Base-by-base conservation (phyloP, 2,797 vertebrate species). In the Clamator glandarius region DNA sequence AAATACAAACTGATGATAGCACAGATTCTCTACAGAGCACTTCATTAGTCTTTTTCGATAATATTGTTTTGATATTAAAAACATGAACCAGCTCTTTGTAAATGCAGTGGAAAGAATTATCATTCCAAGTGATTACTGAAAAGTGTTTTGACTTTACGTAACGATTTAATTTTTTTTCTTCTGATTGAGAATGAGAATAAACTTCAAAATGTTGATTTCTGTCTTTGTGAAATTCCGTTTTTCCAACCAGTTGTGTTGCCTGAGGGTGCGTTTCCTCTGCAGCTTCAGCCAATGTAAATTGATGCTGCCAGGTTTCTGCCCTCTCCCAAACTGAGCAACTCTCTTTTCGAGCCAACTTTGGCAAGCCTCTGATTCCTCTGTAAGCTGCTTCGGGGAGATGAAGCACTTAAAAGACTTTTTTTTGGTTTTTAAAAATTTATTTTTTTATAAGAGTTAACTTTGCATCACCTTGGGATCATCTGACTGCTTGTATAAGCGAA, bases 221-320 rank as follows among this genome's bases (percentile, higher is more conserved):
- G 52, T 50, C 82, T 57, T 80, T 83, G 74, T 61, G 84, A 82
- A 90, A 74, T 94, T 76, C 77, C 31, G 4, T 82, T 93, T 93
- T 95, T 79, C 74, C 21, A 76, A 42, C 31, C 80, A 57, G 67
- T 73, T 84, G 16, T 70, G 8, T 61, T 92, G 93, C 93, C 81
- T 57, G 78, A 62, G 93, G 84, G 50, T 84, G 44, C 84, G 54
- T 79, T 54, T 91, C 76, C 68, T 92, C 33, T 33, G 64, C 66
- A 74, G 72, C 46, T 18, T 35, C 73, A 93, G 87, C 79, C 82
- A 85, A 8, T 55, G 69, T 79, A 78, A 92, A 64, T 51, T 29
- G 84, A 39, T 95, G 70, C 86, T 94, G 86, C 95, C 92, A 89
- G 80, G 55, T 84, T 92, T 66, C 64, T 95, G 64, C 87, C 84